Conservation (phyloP, 2,797 vertebrate species). For the Choloepus didactylus region DNA sequence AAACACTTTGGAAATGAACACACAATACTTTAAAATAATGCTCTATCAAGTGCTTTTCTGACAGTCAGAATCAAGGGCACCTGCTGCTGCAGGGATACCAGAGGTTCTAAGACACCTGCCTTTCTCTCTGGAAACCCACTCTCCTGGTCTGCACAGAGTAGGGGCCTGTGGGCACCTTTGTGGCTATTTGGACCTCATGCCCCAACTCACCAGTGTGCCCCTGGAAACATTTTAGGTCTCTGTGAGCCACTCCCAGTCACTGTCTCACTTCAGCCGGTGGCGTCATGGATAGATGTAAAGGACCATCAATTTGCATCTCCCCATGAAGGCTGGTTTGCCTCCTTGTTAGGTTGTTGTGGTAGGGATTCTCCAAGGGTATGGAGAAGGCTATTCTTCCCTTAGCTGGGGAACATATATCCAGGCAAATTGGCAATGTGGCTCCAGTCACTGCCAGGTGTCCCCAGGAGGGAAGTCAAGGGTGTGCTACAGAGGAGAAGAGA, state of each 20-base stretch:
- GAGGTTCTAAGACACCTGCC: neutral
- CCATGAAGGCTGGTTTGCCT: neutral
- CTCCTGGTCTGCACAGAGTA: neutral
- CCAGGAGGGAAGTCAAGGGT: neutral
- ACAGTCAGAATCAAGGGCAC: neutral
- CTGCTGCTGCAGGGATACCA: neutral
- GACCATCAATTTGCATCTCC: neutral
- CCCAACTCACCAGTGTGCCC: neutral
- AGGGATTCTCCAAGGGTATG: neutral
- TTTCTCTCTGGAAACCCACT: neutral
- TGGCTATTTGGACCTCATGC: neutral
- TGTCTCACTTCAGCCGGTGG: neutral
- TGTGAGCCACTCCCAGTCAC: neutral
- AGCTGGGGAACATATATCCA: neutral
- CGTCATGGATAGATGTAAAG: neutral
- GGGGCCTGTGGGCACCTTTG: neutral
- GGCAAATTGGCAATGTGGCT: neutral
- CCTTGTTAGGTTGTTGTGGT: neutral
- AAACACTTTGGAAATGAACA: no score
- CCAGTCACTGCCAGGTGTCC: neutral
- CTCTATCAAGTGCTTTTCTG: no score
- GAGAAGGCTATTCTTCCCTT: neutral
- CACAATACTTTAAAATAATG: no score
- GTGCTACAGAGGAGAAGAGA: neutral
- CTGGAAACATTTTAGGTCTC: neutral